Conservation (phyloP, 2,797 vertebrate genomes). For the Chelon auratus region DNA sequence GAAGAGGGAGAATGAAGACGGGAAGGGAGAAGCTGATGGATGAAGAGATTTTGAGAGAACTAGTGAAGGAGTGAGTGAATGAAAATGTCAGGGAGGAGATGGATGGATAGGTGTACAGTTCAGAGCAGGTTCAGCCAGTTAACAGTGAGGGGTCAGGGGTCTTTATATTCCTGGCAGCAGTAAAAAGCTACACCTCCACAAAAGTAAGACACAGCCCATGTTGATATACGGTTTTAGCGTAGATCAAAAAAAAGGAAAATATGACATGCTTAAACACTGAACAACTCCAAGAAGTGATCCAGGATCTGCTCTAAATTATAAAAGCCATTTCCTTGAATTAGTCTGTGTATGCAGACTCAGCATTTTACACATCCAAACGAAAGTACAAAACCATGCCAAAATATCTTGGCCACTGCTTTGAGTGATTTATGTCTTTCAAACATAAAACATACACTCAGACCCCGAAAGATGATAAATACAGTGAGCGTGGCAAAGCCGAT, state of each 20-base stretch:
- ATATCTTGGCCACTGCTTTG: slow-evolving; percentile 26
- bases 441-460: slow-evolving; percentile 27
- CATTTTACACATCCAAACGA: slow-evolving; percentile 38
- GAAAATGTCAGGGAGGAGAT: slow-evolving; percentile 47
- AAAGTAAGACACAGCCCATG: neutral
- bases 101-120: slow-evolving; percentile 17
- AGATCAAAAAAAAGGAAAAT: slow-evolving; percentile 11
- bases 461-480: slow-evolving; percentile 15
- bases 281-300: slow-evolving; percentile 11
- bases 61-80: slow-evolving; percentile 40
- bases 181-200: neutral
- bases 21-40: slow-evolving; percentile 35
- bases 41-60: slow-evolving; percentile 33
- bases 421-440: slow-evolving; percentile 45
- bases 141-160: neutral
- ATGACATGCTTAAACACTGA: slow-evolving; percentile 3
- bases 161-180: neutral
- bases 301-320: slow-evolving; percentile 41
- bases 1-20: slow-evolving; percentile 45
- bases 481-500: slow-evolving; percentile 2
- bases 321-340: slow-evolving; percentile 38
- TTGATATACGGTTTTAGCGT: neutral
- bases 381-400: slow-evolving; percentile 38
- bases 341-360: slow-evolving; percentile 43
- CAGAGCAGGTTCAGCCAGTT: slow-evolving; percentile 16